These are phyloP conservation scores for Enteromius paludinosus DNA, from an alignment of 2,797 vertebrate species.

Conservation along the genomic window DNA sequence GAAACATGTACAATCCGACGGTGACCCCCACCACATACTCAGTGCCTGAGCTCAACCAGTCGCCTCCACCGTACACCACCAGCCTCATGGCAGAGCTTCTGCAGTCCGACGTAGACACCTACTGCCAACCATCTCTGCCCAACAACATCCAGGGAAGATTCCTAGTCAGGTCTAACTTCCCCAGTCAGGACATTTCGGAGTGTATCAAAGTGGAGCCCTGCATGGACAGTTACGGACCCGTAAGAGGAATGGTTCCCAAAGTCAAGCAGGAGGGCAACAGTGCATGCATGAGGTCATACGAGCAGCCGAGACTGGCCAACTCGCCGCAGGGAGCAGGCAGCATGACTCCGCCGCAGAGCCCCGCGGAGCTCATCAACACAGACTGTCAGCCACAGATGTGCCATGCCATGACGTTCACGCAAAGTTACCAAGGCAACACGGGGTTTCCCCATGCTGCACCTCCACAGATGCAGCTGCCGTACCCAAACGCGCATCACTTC, in stretches of 20 bases:
- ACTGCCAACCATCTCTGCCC: slow-evolving; percentile 69
- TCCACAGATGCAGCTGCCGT: slow-evolving; percentile 75
- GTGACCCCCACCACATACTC: slow-evolving; percentile 64
- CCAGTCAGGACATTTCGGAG: slow-evolving; percentile 77
- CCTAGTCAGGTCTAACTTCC: slow-evolving; percentile 79
- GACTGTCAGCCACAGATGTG: slow-evolving; percentile 79
- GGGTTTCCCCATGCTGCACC: slow-evolving; percentile 59
- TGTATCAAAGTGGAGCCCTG: slow-evolving; percentile 83
- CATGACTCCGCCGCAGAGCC: slow-evolving; percentile 87
- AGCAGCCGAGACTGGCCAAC: slow-evolving; percentile 81
- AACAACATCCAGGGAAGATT: slow-evolving; percentile 82
- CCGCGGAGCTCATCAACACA: slow-evolving; percentile 78
- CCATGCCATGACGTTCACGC: slow-evolving; percentile 71
- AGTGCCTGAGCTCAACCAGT: slow-evolving; percentile 72
- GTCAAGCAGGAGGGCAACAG: slow-evolving; percentile 84
- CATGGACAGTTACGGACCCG: slow-evolving; percentile 83
- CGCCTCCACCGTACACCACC: slow-evolving; percentile 77
- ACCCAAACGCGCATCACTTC: slow-evolving; percentile 75
- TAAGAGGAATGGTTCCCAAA: slow-evolving; percentile 80
- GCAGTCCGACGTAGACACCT: slow-evolving; percentile 81
- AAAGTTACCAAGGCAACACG: slow-evolving; percentile 71
- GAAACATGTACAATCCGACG: slow-evolving; percentile 67
- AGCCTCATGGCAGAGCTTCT: slow-evolving; percentile 86
- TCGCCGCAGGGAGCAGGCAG: slow-evolving; percentile 82
- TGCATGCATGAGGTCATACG: slow-evolving; percentile 83